Conservation (phyloP, 2,113 vertebrate species). For the Toxostoma redivivum region DNA sequence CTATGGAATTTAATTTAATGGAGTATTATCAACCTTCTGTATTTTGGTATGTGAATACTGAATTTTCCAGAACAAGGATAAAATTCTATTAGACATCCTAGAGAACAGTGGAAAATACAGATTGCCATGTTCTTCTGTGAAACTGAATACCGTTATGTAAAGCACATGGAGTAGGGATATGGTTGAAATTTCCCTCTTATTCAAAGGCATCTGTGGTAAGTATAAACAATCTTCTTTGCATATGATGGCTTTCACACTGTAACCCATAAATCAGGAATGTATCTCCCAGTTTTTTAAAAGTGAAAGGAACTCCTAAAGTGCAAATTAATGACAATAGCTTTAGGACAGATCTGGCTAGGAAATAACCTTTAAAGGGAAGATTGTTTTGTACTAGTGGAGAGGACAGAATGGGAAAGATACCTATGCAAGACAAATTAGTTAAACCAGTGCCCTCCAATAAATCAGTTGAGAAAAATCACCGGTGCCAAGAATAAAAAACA, state of each 20-base stretch:
- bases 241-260: not conserved
- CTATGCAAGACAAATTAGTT: constrained; percentile 65
- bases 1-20: not conserved
- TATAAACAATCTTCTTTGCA: constrained; percentile 17
- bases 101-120: not conserved
- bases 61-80: not conserved
- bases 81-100: not conserved
- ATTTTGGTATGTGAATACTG: not conserved
- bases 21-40: not conserved
- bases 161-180: not conserved
- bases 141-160: not conserved
- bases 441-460: constrained; percentile 54
- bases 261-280: constrained; percentile 1
- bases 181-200: not conserved
- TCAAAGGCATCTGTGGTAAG: not conserved
- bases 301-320: not conserved
- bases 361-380: constrained; percentile 13
- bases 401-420: constrained; percentile 51
- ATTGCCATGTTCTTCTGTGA: not conserved
- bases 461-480: constrained; percentile 68
- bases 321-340: constrained; percentile 21
- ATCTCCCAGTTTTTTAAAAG: not conserved
- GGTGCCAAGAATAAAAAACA: constrained; percentile 45
- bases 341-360: not conserved
- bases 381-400: not conserved